Evolutionary conservation across 2,888 invertebrate genomes (phyloP), one percentile per base, ranked within the genome.

Genomic region (Atrina japonica): DNA sequence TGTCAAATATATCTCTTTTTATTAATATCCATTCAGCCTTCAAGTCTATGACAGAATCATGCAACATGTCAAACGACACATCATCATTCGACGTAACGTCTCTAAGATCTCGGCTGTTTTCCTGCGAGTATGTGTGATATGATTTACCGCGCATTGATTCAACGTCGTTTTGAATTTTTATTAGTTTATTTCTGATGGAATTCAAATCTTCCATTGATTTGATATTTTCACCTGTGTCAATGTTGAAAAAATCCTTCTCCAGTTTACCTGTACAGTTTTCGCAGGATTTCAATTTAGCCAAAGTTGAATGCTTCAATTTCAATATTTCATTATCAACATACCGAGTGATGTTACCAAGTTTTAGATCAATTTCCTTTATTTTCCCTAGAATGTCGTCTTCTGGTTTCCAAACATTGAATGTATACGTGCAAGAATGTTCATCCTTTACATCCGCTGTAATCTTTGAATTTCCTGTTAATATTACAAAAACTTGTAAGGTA

Each of bases 11-110:
- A 52, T 90, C 86, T 18, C 89, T 75, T 67, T 89, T 90, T 65
- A 89, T 77, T 11, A 90, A 75, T 25, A 90, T 73, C 89, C 89
- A 90, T 61, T 90, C 89, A 0, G 88, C 86, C 73, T 88, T 88
- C 59, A 89, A 72, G 76, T 89, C 88, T 5, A 86, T 84, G 0
- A 89, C 84, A 35, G 82, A 80, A 61, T 82, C 82, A 43, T 83
- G 78, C 40, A 88, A 58, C 11, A 75, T 73, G 1, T 71, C 76
- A 1, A 83, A 40, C 23, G 64, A 43, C 50, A 69, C 25, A 9
- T 30, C 29, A 30, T 23, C 53, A 16, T 29, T 47, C 5, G 50
- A 25, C 25, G 21, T 21, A 7, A 40, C 11, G 9, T 21, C 35
- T 40, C 41, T 23, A 16, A 23, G 61, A 45, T 23, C 49, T 52